phyloP scores from a whole-genome alignment of 2,797 vertebrate species.

The Pipistrellus pipistrellus region DNA sequence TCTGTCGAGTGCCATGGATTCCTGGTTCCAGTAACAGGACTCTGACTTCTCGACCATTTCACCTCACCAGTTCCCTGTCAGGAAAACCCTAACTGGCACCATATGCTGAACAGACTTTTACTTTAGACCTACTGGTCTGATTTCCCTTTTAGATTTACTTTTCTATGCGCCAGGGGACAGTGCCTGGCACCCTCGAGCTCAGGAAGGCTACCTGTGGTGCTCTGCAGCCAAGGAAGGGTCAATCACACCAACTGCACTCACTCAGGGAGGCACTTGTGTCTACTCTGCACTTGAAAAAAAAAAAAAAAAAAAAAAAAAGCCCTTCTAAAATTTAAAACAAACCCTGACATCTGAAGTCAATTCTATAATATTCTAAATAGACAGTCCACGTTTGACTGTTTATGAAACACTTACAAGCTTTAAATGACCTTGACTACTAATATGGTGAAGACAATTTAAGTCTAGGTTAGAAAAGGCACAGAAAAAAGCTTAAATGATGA shows the following conservation, averaged over 20 bases:
- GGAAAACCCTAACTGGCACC: not conserved
- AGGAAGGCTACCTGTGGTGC: not conserved
- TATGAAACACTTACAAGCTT: not conserved
- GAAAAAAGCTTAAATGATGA: not conserved
- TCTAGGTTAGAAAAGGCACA: not conserved
- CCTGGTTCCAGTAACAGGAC: too few species aligned
- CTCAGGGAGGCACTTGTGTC: not conserved
- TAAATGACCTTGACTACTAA: not conserved
- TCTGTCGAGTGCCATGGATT: not conserved
- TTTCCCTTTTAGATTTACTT: not conserved
- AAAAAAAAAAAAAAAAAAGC: not conserved
- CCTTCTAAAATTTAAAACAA: not conserved
- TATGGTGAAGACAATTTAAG: not conserved
- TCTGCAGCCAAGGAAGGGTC: not conserved
- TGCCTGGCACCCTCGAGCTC: fast-evolving
- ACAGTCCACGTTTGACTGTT: not conserved
- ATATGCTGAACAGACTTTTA: not conserved
- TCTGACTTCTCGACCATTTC: not conserved
- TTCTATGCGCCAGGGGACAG: not conserved
- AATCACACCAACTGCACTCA: fast-evolving
- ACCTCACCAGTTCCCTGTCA: not conserved
- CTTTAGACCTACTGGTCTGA: not conserved
- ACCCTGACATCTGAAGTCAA: not conserved
- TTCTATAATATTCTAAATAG: not conserved
- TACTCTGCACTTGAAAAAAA: fast-evolving